phyloP scores from a whole-genome alignment of 1,140 invertebrate genomes.

The Diachasma alloeum region DNA sequence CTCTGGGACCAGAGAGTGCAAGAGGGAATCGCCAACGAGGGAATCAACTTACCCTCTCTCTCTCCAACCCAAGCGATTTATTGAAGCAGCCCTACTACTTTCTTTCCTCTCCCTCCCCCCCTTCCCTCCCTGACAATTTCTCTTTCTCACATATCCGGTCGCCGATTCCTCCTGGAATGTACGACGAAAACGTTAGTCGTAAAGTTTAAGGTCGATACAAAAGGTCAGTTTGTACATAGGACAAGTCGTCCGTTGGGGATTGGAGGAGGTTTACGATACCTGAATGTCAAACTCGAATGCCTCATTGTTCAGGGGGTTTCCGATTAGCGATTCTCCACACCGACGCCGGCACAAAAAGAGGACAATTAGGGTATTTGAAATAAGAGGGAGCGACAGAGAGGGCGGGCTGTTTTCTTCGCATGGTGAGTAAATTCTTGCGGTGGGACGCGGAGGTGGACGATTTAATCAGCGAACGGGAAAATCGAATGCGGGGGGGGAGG shows the following conservation, averaged over 20 bases:
- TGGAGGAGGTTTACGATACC: background rate
- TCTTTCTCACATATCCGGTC: background rate
- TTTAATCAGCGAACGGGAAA: background rate
- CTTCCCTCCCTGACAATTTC: background rate
- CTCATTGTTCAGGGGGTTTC: background rate
- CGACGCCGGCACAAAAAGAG: background rate
- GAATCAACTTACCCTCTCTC: slow-evolving; percentile 4
- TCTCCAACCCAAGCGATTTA: slow-evolving; percentile 16
- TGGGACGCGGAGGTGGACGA: background rate
- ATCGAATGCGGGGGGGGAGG: background rate
- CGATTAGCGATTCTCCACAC: background rate
- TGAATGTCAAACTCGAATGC: background rate
- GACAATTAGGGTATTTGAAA: too few species aligned
- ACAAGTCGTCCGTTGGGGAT: background rate
- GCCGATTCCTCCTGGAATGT: background rate
- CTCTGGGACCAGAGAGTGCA: slow-evolving; percentile 13
- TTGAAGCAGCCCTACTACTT: background rate
- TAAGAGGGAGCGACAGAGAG: too few species aligned
- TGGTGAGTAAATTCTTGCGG: background rate
- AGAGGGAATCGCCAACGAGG: slow-evolving; percentile 20
- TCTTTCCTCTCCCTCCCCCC: background rate
- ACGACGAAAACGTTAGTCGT: slow-evolving; percentile 16
- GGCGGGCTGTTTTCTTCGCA: background rate
- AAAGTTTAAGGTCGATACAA: slow-evolving; percentile 18
- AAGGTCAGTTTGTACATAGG: background rate